Base-by-base conservation (phyloP, 2,113 vertebrate species). In the Numenius arquata region DNA sequence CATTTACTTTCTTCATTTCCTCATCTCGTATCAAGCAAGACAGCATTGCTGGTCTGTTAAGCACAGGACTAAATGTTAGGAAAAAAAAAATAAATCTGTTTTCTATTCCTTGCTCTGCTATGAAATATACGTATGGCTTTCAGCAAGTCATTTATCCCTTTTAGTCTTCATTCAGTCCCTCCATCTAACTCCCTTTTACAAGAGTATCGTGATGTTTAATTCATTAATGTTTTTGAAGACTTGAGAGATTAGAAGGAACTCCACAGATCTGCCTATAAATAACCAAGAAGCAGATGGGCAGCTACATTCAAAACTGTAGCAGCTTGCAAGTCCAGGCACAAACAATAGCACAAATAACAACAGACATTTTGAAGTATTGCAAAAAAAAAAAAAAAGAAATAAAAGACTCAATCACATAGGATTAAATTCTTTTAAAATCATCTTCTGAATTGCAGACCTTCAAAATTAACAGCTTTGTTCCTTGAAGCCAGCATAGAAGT, bases 141-240 rank as follows among this genome's bases (percentile, higher is more conserved):
- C 92, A 88, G 82, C 43, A 90, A 93, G 43, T 74, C 79, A 90
- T 94, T 95, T 94, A 96, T 92, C 65, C 61, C 47, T 71, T 90
- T 81, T 72, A 90, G 65, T 85, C 70, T 95, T 70, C 86, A 85
- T 94, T 94, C 95, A 90, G 78, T 85, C 53, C 47, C 83, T 72
- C 61, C 40, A 72, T 93, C 63, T 77, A 95, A 88, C 56, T 90
- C 84, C 68, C 73, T 82, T 85, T 62, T 89, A 94, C 80, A 95
- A 53, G 45, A 87, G 53, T 53, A 94, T n/a, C 78, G 86, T 87
- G 50, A 97, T 96, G 92, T 96, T 97, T 96, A 95, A 96, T 95
- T 97, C 92, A 96, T 96, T 96, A 90, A 92, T 75, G 86, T 87
- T 95, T 96, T 73, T 82, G 70, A 95, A 89, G 62, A 91, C 50